phyloP scores from a whole-genome alignment of 2,797 vertebrate genomes.

The Scyliorhinus canicula region DNA sequence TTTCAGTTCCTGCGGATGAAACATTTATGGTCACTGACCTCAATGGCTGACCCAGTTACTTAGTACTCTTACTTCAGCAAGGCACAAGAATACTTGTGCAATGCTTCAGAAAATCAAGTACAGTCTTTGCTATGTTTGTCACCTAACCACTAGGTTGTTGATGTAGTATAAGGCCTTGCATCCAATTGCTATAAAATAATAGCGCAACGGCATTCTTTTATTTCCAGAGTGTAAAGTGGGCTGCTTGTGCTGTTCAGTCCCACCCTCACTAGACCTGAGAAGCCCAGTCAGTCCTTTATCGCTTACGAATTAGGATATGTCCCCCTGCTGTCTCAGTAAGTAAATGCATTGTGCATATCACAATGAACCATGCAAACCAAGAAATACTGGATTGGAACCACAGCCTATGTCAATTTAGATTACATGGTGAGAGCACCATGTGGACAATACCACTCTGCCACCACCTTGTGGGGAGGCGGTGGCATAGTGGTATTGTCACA shows the following conservation, averaged over 20 bases:
- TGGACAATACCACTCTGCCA: too few species aligned
- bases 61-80: slow-evolving; percentile 49
- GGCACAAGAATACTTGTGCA: background rate
- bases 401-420: background rate
- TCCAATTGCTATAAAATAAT: background rate
- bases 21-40: slow-evolving; percentile 54
- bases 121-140: background rate
- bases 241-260: background rate
- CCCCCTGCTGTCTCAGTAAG: background rate
- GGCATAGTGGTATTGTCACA: too few species aligned
- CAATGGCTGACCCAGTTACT: slow-evolving; percentile 52
- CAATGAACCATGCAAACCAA: background rate
- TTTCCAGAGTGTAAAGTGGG: background rate
- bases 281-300: background rate
- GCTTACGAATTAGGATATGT: background rate
- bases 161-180: background rate
- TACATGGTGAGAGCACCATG: background rate
- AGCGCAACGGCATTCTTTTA: background rate
- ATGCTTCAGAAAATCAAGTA: background rate
- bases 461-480: too few species aligned
- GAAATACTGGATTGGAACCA: background rate
- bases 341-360: background rate
- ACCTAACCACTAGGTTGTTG: background rate
- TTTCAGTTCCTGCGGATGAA: slow-evolving; percentile 61
- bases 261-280: background rate